Percentiles rank a stretch among this genome's conserved stretches.
phyloP scores from a whole-genome alignment of 30 jellyfish, hydroid and myxozoan species.

The Phacellophora camtschatica region DNA sequence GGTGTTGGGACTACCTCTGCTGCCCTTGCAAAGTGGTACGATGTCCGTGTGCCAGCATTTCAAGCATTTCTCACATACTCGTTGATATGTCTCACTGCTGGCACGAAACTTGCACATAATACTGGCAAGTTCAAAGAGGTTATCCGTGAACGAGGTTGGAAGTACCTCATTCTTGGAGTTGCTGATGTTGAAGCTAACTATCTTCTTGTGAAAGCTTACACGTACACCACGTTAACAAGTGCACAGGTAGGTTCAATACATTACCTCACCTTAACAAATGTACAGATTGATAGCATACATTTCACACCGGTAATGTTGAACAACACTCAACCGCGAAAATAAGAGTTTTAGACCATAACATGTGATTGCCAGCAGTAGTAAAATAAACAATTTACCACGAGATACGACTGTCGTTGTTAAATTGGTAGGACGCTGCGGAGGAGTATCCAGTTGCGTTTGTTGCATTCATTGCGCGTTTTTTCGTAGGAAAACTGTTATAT shows the following conservation, averaged over 20 bases:
- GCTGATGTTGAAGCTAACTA: slow-evolving; percentile 92
- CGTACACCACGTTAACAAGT: slow-evolving; percentile 92
- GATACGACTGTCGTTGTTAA: too few relatives aligned
- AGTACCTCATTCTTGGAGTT: slow-evolving; percentile 66
- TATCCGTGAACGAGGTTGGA: slow-evolving; percentile 80
- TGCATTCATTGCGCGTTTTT: too few relatives aligned
- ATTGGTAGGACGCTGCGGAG: too few relatives aligned
- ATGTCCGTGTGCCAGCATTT: slow-evolving; percentile 78
- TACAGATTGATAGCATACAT: too few relatives aligned
- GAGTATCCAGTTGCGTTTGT: too few relatives aligned
- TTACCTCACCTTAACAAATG: background rate
- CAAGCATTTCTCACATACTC: slow-evolving; percentile 79
- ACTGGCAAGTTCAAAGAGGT: slow-evolving; percentile 27
- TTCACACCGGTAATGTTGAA: too few relatives aligned
- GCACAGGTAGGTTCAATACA: slow-evolving; percentile 76
- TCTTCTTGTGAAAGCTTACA: slow-evolving; percentile 88
- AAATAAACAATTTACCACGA: too few relatives aligned
- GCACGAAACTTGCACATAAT: slow-evolving; percentile 56
- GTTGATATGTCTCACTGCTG: slow-evolving; percentile 75
- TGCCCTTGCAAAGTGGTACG: slow-evolving; percentile 76
- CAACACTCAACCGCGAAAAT: too few relatives aligned
- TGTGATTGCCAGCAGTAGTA: too few relatives aligned
- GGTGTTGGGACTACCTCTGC: slow-evolving; percentile 95
- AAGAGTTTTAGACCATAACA: too few relatives aligned
- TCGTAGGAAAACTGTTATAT: too few relatives aligned